phyloP scores from a whole-genome alignment of 2,113 vertebrate genomes.

The Nasalis larvatus region DNA sequence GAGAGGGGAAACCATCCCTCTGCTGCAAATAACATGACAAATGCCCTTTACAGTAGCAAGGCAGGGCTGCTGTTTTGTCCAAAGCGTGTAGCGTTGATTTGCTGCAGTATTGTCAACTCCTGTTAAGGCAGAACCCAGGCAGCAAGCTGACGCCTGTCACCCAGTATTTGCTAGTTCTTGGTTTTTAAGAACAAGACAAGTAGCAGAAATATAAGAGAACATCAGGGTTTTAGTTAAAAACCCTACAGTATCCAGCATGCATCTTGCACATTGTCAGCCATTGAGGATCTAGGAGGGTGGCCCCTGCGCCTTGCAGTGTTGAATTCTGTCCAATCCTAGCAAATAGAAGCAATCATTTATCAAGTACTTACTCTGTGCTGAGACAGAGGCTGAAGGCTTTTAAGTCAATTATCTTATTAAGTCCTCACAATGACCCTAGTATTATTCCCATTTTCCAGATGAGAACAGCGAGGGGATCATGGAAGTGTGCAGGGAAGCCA shows the following conservation, averaged over 20 bases:
- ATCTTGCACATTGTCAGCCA: fast-evolving
- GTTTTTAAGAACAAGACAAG: not conserved
- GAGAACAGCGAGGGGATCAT: not conserved
- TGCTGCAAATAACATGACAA: not conserved
- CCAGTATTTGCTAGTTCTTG: not conserved
- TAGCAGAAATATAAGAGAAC: not conserved
- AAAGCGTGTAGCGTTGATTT: fast-evolving
- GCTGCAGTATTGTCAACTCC: too few relatives aligned
- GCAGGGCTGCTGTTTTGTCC: not conserved
- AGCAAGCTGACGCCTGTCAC: not conserved
- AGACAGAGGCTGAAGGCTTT: not conserved
- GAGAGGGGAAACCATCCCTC: not conserved
- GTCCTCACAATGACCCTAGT: not conserved
- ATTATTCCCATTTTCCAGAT: not conserved
- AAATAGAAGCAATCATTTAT: not conserved
- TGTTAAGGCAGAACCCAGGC: not conserved
- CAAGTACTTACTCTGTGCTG: too few relatives aligned
- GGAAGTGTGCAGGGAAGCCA: fast-evolving
- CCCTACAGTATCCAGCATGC: fast-evolving
- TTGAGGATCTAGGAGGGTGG: fast-evolving
- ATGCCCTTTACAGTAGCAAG: fast-evolving
- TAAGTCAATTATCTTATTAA: not conserved
- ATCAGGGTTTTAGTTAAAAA: not conserved
- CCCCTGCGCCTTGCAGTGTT: fast-evolving
- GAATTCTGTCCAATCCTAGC: not conserved